A percentile compares a stretch with the other conserved stretches of the same genome.
Conservation (phyloP, 2,797 vertebrate genomes). For the Malacoctenus gilli region DNA sequence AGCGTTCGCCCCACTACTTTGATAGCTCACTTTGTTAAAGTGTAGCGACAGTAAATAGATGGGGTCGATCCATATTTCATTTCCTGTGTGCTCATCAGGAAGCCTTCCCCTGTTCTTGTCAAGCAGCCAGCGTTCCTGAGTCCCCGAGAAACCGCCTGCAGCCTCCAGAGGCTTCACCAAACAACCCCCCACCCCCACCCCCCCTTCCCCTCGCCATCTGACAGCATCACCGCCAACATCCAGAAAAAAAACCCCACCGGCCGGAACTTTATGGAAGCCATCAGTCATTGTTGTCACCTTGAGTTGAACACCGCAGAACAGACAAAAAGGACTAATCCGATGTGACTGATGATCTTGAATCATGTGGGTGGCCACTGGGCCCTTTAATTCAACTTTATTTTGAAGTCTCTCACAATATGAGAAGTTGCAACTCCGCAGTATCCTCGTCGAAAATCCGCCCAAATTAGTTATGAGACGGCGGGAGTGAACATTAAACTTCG, state of each 20-base stretch:
- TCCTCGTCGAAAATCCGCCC: too few relatives aligned
- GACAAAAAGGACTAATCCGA: too few relatives aligned
- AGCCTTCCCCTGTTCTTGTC: conserved; percentile 52
- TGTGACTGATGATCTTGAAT: too few relatives aligned
- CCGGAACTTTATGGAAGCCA: not conserved
- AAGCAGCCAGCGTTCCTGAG: conserved; percentile 23
- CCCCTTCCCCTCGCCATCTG: too few relatives aligned
- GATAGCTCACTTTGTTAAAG: conserved; percentile 55
- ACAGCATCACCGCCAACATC: conserved; percentile 13
- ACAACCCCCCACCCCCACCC: too few relatives aligned
- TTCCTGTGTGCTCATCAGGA: conserved; percentile 57
- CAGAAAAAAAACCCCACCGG: conserved; percentile 1
- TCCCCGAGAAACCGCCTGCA: conserved; percentile 10
- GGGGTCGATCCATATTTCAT: conserved; percentile 68
- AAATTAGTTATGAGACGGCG: too few relatives aligned
- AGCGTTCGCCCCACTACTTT: conserved; percentile 20
- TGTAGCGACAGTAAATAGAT: conserved; percentile 66
- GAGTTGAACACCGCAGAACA: too few relatives aligned
- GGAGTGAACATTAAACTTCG: too few relatives aligned
- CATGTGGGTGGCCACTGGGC: too few relatives aligned
- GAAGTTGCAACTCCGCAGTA: too few relatives aligned
- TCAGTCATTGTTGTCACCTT: not conserved
- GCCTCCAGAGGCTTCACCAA: conserved; percentile 28
- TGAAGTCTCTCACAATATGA: too few relatives aligned
- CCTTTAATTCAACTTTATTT: too few relatives aligned